Evolutionary conservation across 2,888 invertebrate species (phyloP).

Genomic region (Dasysyrphus albostriatus): DNA sequence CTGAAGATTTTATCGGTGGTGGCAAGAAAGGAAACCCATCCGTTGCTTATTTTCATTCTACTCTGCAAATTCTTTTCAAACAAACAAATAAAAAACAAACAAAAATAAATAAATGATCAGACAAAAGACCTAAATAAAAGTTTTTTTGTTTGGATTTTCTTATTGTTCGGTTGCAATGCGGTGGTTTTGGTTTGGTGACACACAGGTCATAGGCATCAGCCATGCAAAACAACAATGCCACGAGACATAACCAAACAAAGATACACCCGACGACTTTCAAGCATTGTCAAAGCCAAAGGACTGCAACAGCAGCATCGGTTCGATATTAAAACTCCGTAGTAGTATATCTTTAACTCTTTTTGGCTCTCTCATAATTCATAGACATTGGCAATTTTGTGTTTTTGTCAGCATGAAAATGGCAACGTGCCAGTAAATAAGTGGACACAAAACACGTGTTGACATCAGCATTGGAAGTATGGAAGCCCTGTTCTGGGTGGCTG

Average conservation of each 20-base stretch:
- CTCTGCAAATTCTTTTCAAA: conserved; percentile 49
- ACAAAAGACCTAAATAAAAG: conserved; percentile 28
- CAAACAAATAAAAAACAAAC: conserved; percentile 19
- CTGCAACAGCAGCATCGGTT: conserved; percentile 9
- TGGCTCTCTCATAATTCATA: conserved; percentile 54
- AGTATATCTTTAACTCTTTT: conserved; percentile 31
- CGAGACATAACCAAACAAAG: conserved; percentile 19
- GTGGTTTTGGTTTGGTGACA: conserved; percentile 47
- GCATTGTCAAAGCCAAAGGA: conserved; percentile 44
- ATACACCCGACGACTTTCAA: conserved; percentile 6
- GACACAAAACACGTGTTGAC: conserved; percentile 74
- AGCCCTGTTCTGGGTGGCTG: conserved; percentile 11
- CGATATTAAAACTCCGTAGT: background rate
- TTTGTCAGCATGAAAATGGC: conserved; percentile 71
- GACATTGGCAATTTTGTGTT: conserved; percentile 71
- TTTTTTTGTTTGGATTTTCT: conserved; percentile 13
- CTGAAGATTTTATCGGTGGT: background rate
- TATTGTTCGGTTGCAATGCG: conserved; percentile 6
- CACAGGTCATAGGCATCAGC: conserved; percentile 57
- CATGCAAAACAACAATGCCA: conserved; percentile 33
- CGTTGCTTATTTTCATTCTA: conserved; percentile 55
- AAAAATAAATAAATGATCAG: background rate
- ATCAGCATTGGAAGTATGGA: conserved; percentile 44
- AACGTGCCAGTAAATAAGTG: conserved; percentile 70
- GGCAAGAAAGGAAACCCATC: conserved; percentile 37